These are phyloP conservation scores for Peucedramus taeniatus DNA, from an alignment of 2,113 vertebrate species.

Conservation along the genomic window DNA sequence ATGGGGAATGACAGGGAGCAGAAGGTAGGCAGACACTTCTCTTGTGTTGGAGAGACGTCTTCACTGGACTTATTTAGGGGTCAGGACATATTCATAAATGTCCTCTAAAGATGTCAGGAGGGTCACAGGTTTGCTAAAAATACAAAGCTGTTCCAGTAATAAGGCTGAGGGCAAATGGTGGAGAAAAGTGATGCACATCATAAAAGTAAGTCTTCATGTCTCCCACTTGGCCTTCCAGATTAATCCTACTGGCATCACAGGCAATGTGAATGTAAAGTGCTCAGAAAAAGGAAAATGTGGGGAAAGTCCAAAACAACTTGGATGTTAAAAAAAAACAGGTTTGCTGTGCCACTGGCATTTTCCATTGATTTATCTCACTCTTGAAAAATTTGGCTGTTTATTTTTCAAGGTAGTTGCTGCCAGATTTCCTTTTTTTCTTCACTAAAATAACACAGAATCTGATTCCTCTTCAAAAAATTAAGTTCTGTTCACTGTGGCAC, in stretches of 20 bases:
- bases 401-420: not conserved
- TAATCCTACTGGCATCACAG: not conserved
- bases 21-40: not conserved
- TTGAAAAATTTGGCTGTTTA: not conserved
- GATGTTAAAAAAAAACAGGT: not conserved
- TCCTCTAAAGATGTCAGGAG: not conserved
- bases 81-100: not conserved
- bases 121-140: not conserved
- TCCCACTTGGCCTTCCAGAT: not conserved
- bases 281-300: not conserved
- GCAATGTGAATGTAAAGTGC: not conserved
- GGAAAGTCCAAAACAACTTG: not conserved
- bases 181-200: not conserved
- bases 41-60: not conserved
- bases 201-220: not conserved
- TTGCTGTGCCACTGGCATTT: not conserved
- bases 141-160: not conserved
- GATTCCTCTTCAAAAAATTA: not conserved
- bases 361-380: not conserved
- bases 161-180: not conserved
- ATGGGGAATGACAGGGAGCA: not conserved
- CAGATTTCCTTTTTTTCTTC: not conserved
- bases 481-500: not conserved
- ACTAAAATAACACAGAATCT: not conserved
- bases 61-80: not conserved